Base-by-base conservation (phyloP, 2,113 vertebrate genomes). In the Cyanocitta stelleri region DNA sequence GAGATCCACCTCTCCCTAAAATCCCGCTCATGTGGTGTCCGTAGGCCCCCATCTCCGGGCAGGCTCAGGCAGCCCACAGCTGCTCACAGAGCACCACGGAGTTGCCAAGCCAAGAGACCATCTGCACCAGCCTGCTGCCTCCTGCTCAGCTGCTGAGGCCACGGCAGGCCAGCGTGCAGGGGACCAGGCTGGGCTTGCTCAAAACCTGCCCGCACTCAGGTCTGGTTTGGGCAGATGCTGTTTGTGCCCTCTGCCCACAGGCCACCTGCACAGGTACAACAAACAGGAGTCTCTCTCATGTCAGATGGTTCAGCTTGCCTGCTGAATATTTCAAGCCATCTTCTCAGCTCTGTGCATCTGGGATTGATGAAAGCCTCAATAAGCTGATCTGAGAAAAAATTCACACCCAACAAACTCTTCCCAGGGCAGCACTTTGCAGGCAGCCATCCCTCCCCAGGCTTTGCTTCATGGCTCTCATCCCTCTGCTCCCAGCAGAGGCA, bases 331-430 rank as follows among this genome's bases (percentile, higher is more conserved):
- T 94, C 77, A 52, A 89, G 71, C 20, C 41, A 39, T 56, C 48
- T 52, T 61, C 74, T 78, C 90, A 91, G 69, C 64, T 85, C 74
- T 9, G 0, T 1, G 41, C 93, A 95, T 92, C 83, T 96, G 94
- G 90, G 84, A 96, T 10, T 79, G 89, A 96, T 96, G 71, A 95
- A 93, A 93, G 72, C 35, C 62, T 61, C 79, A 55, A 41, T 4
- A 61, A 93, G 44, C 13, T 44, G 85, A 87, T 67, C 48, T 26
- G 49, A 63, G 85, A 39, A 86, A 62, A 94, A 93, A 77, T 8
- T 55, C 69, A 77, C 55, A 54, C 51, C 73, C 89, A 81, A 89
- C 71, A 94, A 85, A 88, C 59, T 30, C 74, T 77, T 76, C 66
- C 72, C 66, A 73, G 27, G 0, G 6, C 77, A 76, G 58, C 46